These are phyloP conservation scores for Neogobius melanostomus DNA, from an alignment of 2,113 vertebrate genomes.

Conservation along the genomic window DNA sequence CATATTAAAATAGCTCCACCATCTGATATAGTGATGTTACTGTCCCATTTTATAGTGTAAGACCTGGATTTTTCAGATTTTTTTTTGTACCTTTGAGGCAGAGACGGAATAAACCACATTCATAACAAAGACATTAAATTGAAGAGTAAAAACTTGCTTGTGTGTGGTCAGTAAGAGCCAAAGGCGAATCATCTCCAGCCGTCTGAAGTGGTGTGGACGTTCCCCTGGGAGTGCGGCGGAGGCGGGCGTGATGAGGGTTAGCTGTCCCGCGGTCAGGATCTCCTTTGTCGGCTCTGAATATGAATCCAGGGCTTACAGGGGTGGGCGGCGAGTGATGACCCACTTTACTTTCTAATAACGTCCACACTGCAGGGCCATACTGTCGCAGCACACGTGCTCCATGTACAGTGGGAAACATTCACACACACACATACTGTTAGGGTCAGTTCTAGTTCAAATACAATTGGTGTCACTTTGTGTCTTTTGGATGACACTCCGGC, in stretches of 20 bases:
- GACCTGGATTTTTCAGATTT: background rate
- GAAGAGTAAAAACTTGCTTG: background rate
- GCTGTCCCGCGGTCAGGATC: constrained; percentile 12
- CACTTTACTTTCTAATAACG: constrained; percentile 12
- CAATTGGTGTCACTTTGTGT: too few relatives aligned
- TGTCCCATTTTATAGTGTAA: too few relatives aligned
- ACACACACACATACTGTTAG: too few relatives aligned
- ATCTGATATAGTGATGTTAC: too few relatives aligned
- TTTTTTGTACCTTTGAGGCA: background rate
- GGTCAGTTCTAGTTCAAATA: too few relatives aligned
- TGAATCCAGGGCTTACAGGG: constrained; percentile 11
- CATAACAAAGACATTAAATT: background rate
- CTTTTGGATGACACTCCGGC: too few relatives aligned
- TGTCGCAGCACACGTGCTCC: background rate
- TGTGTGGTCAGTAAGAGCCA: constrained; percentile 3
- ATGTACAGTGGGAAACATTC: background rate
- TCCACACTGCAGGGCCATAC: background rate
- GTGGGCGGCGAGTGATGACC: background rate
- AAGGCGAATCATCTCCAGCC: background rate
- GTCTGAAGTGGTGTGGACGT: background rate
- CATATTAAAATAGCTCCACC: too few relatives aligned
- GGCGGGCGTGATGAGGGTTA: background rate
- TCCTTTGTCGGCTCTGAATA: constrained; percentile 11
- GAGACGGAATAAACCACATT: background rate
- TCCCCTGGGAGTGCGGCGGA: background rate